Conservation (phyloP, 2,888 invertebrate genomes). For the Pteria penguin region DNA sequence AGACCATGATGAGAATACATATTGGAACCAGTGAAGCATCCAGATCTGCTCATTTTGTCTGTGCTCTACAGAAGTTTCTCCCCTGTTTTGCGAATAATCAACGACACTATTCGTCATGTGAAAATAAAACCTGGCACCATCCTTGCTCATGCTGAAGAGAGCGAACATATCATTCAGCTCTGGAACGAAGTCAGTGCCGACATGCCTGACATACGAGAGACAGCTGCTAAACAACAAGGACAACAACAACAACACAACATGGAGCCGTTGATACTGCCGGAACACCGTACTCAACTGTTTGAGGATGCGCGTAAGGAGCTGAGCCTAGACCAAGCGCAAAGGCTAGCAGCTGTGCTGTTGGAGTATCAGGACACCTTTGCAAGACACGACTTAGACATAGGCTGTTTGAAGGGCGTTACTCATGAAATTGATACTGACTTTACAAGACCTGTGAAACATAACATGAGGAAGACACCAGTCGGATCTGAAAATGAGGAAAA, state of each 20-base stretch:
- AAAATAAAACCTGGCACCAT: neutral
- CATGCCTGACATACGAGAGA: no score
- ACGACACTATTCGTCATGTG: neutral
- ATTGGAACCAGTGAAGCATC: no score
- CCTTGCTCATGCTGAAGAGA: neutral
- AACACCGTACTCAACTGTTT: neutral
- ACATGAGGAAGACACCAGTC: conserved; percentile 3
- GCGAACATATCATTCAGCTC: neutral
- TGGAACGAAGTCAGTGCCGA: no score
- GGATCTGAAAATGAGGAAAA: conserved; percentile 2
- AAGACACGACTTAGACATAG: neutral
- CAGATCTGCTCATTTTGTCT: neutral
- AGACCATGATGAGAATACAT: no score
- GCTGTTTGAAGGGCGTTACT: neutral
- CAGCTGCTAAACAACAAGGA: no score
- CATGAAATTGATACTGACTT: neutral
- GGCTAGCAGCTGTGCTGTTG: neutral
- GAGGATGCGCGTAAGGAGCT: neutral
- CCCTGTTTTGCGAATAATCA: neutral
- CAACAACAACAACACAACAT: neutral
- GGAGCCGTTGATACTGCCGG: neutral
- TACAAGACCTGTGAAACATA: neutral
- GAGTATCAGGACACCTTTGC: conserved; percentile 14
- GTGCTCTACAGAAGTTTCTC: neutral
- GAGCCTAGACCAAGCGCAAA: neutral